Conservation (phyloP, 2,113 vertebrate species). For the Porphyrio hochstetteri region DNA sequence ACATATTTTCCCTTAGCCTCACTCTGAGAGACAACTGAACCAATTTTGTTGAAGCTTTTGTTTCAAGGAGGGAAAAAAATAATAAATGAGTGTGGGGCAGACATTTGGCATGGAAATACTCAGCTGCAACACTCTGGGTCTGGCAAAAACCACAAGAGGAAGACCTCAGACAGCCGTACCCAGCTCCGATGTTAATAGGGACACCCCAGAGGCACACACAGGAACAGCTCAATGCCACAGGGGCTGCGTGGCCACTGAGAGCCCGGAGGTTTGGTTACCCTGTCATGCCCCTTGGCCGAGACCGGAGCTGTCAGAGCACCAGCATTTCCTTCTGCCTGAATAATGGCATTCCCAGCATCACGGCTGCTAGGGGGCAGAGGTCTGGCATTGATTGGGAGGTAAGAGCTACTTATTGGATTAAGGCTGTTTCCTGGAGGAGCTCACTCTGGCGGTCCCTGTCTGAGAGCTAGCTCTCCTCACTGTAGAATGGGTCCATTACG, state of each 20-base stretch:
- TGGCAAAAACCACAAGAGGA: background rate
- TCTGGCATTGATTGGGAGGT: background rate
- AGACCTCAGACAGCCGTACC: background rate
- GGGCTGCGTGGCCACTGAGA: background rate
- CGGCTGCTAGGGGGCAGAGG: background rate
- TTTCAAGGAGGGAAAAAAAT: background rate
- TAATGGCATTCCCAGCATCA: background rate
- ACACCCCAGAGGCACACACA: background rate
- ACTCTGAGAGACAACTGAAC: background rate
- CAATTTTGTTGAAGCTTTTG: conserved; percentile 28
- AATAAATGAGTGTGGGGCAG: background rate
- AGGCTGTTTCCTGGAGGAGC: background rate
- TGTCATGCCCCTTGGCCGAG: background rate
- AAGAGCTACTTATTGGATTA: background rate
- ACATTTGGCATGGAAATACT: background rate
- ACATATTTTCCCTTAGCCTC: background rate
- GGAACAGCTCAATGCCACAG: background rate
- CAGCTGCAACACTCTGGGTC: background rate
- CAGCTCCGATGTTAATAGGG: background rate
- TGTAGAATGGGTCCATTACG: background rate
- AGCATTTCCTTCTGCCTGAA: background rate
- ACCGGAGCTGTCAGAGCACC: background rate
- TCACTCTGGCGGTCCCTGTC: fast-evolving
- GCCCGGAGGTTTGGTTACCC: background rate
- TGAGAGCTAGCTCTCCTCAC: background rate